Evolutionary conservation across 2,888 invertebrate genomes (phyloP), one percentile per base, ranked within the genome.

Genomic region (Loripinus fragilis): DNA sequence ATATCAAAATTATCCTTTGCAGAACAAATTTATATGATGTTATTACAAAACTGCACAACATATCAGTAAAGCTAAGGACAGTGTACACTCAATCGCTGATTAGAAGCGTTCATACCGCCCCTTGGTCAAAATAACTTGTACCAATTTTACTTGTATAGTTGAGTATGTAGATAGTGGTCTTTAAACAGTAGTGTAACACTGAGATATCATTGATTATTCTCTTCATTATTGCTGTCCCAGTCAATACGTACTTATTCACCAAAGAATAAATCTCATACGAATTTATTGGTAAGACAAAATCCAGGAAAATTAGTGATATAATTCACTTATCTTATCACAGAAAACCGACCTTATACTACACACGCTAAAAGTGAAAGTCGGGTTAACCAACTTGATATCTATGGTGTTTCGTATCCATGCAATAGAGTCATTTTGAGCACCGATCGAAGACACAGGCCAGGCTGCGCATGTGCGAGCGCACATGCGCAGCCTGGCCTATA

Each of bases 1-100:
- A 83, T 83, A 23, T 60, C 65, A 5, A 15, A 52, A 28, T 10
- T 52, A 33, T 60, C 30, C 60, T 33, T 7, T 33, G 28, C 55
- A 33, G 33, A 12, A n/a, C 60, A 8, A 8, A 33, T 20, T 30
- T 60, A 7, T 33, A 10, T 33, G 30, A 33, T 60, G 20, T 60
- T 60, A 60, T 60, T 60, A 60, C 33, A 60, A 60, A 60, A 33
- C 33, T 60, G 12, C 33, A 60, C 33, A 10, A 33, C 60, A 60
- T 60, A 60, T 60, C 33, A 33, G 30, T 33, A 60, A 60, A 60
- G 33, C 33, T 60, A 60, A 33, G 60, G 60, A 60, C 60, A 30
- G 3, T 60, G 23, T 60, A 60, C 60, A 60, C 60, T 60, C 60
- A 30, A 60, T 33, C 7, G 60, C 60, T 60, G 60, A 60, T 60